Evolutionary conservation across 2,113 vertebrate genomes (phyloP), one percentile per base, ranked within the genome.

Genomic region (Apteryx owenii): DNA sequence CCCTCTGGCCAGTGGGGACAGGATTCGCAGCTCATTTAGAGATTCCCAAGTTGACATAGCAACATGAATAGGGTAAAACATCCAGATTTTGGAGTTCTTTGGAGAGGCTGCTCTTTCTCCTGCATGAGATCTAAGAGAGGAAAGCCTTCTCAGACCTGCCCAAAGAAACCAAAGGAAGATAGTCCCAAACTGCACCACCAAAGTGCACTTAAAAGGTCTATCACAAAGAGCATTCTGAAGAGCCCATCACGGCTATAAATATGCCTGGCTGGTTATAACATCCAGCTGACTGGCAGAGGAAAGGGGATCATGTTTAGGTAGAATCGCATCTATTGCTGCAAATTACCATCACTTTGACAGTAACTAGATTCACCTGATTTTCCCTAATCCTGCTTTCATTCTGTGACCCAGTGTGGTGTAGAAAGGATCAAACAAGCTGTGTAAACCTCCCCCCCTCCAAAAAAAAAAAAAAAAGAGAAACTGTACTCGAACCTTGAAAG

Each of bases 331-430:
- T 90, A 58, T 78, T 90, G 46, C 61, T 94, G 31, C n/a, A 91
- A 85, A 86, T 95, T 80, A 29, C 70, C 48, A 36, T 56, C 79
- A 44, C 79, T 95, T 91, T 85, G 68, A 71, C 80, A 91, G 46
- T 78, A 36, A 11, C 23, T 77, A 68, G 36, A 81, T 93, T 83
- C 54, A 61, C 38, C 60, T 71, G 46, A 46, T 93, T 90, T 65
- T 36, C 90, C 80, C 95, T 81, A 88, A 94, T 93, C 31, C 28
- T 90, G 54, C 19, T 96, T 94, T 88, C 48, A 56, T 84, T 93
- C 31, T 81, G 42, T 94, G 54, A 71, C 54, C 56, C 3, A 1
- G 22, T 68, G 22, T 36, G 12, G 8, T 77, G 2, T 46, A 86
- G 71, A 80, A 95, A 88, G 17, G 71, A 78, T 71, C 54, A 88